phyloP scores from a whole-genome alignment of 2,797 vertebrate species.

The Cheirogaleus major region DNA sequence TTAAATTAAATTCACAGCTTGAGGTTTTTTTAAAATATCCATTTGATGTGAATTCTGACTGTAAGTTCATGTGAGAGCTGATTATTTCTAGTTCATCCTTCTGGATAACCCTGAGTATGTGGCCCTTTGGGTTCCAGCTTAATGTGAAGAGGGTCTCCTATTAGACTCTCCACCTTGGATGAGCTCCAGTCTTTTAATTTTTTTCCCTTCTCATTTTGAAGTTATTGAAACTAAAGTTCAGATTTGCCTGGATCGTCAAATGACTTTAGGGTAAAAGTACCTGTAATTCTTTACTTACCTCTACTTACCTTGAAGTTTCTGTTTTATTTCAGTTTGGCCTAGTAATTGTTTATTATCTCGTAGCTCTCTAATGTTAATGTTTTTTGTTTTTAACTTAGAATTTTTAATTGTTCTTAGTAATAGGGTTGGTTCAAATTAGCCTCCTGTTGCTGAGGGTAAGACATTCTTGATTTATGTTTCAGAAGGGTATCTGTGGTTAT shows the following conservation, averaged over 20 bases:
- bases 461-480: constrained; percentile 3
- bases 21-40: background rate
- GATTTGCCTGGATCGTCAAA: constrained; percentile 11
- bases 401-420: background rate
- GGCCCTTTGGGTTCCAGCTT: background rate
- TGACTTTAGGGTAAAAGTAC: background rate
- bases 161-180: background rate
- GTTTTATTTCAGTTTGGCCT: constrained; percentile 11
- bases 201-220: background rate
- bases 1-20: constrained; percentile 2
- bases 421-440: background rate
- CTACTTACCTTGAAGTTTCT: background rate
- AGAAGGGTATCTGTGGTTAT: background rate
- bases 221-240: constrained; percentile 27
- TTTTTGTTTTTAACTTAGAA: background rate
- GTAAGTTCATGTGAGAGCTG: background rate
- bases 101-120: background rate
- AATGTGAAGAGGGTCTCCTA: background rate
- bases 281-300: background rate
- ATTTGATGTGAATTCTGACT: background rate
- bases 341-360: background rate
- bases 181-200: background rate
- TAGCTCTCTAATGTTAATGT: background rate
- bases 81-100: constrained; percentile 33
- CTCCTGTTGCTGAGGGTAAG: background rate